Conservation (phyloP, 2,888 invertebrate species). For the Cremastobaeus sp. region DNA sequence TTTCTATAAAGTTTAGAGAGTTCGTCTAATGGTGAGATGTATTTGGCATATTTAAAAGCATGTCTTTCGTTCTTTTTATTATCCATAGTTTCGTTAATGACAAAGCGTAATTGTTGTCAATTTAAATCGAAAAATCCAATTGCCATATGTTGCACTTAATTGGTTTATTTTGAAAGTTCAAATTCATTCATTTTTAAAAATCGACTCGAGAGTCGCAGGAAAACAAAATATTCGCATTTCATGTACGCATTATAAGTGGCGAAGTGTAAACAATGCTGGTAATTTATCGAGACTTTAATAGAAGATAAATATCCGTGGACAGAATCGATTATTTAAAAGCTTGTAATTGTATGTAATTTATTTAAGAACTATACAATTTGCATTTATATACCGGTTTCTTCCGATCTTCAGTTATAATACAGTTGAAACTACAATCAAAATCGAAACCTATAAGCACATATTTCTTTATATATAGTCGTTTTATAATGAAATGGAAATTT, state of each 20-base stretch:
- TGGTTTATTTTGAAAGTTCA: background rate
- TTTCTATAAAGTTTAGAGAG: slow-evolving; percentile 46
- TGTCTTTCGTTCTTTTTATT: slow-evolving; percentile 30
- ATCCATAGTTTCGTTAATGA: slow-evolving; percentile 26
- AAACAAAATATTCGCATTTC: too few species aligned
- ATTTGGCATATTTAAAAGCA: slow-evolving; percentile 37
- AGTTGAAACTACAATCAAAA: background rate
- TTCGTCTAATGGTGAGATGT: slow-evolving; percentile 42
- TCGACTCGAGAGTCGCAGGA: too few species aligned
- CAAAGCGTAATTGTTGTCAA: slow-evolving; percentile 12
- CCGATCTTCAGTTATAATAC: background rate
- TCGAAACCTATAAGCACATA: too few species aligned
- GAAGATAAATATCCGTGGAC: slow-evolving; percentile 33
- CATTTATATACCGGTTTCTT: slow-evolving; percentile 23
- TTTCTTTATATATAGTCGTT: too few species aligned
- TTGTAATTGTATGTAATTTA: slow-evolving; percentile 24
- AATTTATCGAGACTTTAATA: slow-evolving; percentile 31
- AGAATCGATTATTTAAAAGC: slow-evolving; percentile 39
- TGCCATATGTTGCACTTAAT: background rate
- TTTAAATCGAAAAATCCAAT: background rate
- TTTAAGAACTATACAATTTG: slow-evolving; percentile 22
- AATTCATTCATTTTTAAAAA: slow-evolving; percentile 24
- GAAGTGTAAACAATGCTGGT: slow-evolving; percentile 23
- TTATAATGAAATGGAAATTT: too few species aligned
- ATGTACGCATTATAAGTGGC: slow-evolving; percentile 27